Percentiles rank a stretch among this genome's conserved stretches.
Evolutionary conservation across 1,140 invertebrate species (phyloP).

Genomic region (Aporrectodea caliginosa): DNA sequence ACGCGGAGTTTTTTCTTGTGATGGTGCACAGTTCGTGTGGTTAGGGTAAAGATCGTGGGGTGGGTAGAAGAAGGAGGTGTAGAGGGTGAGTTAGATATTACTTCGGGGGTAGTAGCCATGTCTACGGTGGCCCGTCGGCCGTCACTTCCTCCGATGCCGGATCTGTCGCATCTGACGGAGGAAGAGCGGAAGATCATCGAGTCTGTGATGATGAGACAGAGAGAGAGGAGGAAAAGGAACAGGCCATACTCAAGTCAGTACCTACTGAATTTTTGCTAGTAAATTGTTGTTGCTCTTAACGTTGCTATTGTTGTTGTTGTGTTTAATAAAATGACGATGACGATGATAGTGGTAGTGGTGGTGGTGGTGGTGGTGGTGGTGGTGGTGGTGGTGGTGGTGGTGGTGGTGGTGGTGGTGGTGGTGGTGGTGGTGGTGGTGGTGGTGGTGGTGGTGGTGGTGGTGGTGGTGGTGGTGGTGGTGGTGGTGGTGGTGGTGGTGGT

Average conservation of each 20-base stretch:
- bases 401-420: not conserved
- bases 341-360: not conserved
- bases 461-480: too few relatives aligned
- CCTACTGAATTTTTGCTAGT: not conserved
- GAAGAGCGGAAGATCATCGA: conserved; percentile 97
- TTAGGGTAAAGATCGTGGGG: too few relatives aligned
- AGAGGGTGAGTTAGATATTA: too few relatives aligned
- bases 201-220: conserved; percentile 89
- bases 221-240: conserved; percentile 94
- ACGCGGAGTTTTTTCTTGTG: too few relatives aligned
- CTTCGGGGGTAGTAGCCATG: too few relatives aligned
- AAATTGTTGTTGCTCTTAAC: too few relatives aligned
- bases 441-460: too few relatives aligned
- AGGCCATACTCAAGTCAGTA: conserved; percentile 49
- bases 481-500: too few relatives aligned
- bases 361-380: not conserved
- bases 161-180: conserved; percentile 94
- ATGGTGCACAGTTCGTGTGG: too few relatives aligned
- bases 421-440: not conserved
- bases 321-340: not conserved
- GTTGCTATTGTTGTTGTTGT: too few relatives aligned
- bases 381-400: not conserved
- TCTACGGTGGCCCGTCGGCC: too few relatives aligned
- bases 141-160: conserved; percentile 66
- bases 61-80: too few relatives aligned